Percentiles rank a stretch among this genome's conserved stretches.
Evolutionary conservation across 2,797 vertebrate genomes (phyloP).

Genomic region (Malacoraja senta): DNA sequence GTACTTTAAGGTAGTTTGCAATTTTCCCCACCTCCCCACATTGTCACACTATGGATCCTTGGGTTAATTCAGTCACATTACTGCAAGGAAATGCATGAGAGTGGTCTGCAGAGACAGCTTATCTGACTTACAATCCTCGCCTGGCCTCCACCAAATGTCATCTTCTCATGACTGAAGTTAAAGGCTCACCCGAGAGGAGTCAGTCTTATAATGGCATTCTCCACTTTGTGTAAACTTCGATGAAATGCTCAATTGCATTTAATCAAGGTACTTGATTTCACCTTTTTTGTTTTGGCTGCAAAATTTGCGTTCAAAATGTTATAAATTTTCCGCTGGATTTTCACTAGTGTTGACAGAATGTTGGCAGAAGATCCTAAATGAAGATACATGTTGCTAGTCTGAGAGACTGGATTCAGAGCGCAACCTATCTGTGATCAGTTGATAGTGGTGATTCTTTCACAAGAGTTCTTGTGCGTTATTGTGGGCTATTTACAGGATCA

Average conservation of each 20-base stretch:
- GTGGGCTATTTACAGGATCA: background rate
- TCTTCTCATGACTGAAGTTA: background rate
- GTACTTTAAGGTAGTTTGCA: background rate
- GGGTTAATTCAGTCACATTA: background rate
- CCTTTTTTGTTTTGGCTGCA: background rate
- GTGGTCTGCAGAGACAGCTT: conserved; percentile 4
- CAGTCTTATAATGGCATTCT: background rate
- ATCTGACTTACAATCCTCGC: background rate
- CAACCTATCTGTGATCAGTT: background rate
- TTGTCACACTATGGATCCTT: background rate
- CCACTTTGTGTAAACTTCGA: background rate
- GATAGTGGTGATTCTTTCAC: background rate
- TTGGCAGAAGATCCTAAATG: background rate
- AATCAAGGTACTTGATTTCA: background rate
- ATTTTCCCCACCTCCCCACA: background rate
- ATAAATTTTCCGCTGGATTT: background rate
- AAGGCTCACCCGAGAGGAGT: background rate
- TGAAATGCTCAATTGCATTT: background rate
- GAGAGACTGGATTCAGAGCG: background rate
- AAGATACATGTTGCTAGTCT: background rate
- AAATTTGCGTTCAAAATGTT: background rate
- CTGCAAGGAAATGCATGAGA: background rate
- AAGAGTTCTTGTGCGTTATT: background rate
- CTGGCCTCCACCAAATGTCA: background rate
- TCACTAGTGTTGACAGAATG: background rate